Evolutionary conservation across 2,797 vertebrate genomes (phyloP).

Genomic region (Pangasius larnaudii): DNA sequence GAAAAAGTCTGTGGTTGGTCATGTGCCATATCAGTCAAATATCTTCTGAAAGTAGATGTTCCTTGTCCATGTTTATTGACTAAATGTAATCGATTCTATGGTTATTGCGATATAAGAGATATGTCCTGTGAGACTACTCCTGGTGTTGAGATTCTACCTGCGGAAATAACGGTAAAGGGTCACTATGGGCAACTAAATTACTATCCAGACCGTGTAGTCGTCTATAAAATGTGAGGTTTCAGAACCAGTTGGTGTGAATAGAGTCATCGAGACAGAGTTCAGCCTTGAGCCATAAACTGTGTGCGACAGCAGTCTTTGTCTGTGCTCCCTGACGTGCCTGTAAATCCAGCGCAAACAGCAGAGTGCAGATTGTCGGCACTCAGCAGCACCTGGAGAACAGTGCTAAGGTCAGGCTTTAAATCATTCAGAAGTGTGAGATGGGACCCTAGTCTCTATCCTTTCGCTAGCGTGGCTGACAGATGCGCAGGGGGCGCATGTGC

Average conservation of each 20-base stretch:
- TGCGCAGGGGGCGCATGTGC: not conserved
- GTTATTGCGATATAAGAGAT: not conserved
- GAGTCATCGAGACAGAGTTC: constrained; percentile 33
- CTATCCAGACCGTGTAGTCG: too few relatives aligned
- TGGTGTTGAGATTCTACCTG: constrained; percentile 19
- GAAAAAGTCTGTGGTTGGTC: not conserved
- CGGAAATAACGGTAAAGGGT: constrained; percentile 21
- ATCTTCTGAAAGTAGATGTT: not conserved
- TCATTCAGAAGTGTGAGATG: constrained; percentile 47
- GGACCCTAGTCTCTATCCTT: not conserved
- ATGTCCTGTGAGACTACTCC: not conserved
- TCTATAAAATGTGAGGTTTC: constrained; percentile 18
- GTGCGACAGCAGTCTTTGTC: constrained; percentile 45
- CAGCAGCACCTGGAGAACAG: constrained; percentile 49
- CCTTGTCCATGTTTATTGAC: not conserved
- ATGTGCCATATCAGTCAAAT: not conserved
- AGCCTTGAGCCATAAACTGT: constrained; percentile 52
- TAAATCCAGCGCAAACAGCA: constrained; percentile 56
- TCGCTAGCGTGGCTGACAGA: not conserved
- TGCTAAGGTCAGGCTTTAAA: constrained; percentile 54
- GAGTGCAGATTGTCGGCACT: constrained; percentile 51
- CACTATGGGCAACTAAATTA: constrained; percentile 12
- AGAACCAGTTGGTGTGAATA: constrained; percentile 15
- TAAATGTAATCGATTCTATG: not conserved
- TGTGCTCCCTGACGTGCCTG: constrained; percentile 35